Base-by-base conservation (phyloP, 92 coral and sea anemone species). In the Parazoanthus swiftii region DNA sequence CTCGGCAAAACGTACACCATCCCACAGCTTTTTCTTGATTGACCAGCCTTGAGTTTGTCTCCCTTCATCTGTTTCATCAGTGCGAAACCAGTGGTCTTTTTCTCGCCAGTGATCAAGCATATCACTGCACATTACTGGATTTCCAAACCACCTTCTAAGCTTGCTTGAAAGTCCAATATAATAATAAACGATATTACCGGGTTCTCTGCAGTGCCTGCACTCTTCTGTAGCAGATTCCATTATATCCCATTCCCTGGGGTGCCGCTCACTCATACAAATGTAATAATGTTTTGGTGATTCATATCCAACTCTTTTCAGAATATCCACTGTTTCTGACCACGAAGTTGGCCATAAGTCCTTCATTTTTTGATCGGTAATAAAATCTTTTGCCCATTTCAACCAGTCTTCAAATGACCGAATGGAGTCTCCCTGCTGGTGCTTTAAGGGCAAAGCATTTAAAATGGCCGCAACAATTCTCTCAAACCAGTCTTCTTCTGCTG, bases 91-190 rank as follows among this genome's bases (percentile, higher is more conserved):
- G 86, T 92, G 94, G 29, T 89, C 92, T 37, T 79, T 92, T 83
- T 92, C 90, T 48, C 89, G 67, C 94, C 94, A 92, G 91, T 92
- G 94, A 82, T 77, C 92, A 63, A 89, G 89, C 94, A 92, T 92
- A 43, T 88, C 88, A 82, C 74, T 81, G 9, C 91, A 89, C 87
- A 66, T 86, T 0, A 63, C 89, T 48, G 86, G 76, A 88, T 89
- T 89, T 38, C 91, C 84, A 84, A 68, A 92, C 92, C 92, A 89
- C 73, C 94, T 33, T 86, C 83, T 90, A 20, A 90, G 33, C 48
- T 90, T 90, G 78, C 8, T 26, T 3, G 71, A 74, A 67, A 91
- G 89, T 63, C 93, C 85, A 88, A 92, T 63, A 58, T 92, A 86
- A 71, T 92, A 89, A n/a, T 89, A 92, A 63, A 68, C 73, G 37